Evolutionary conservation across 1,140 invertebrate species (phyloP), one percentile per base, ranked within the genome.

Genomic region (Drosophila ogumai): DNA sequence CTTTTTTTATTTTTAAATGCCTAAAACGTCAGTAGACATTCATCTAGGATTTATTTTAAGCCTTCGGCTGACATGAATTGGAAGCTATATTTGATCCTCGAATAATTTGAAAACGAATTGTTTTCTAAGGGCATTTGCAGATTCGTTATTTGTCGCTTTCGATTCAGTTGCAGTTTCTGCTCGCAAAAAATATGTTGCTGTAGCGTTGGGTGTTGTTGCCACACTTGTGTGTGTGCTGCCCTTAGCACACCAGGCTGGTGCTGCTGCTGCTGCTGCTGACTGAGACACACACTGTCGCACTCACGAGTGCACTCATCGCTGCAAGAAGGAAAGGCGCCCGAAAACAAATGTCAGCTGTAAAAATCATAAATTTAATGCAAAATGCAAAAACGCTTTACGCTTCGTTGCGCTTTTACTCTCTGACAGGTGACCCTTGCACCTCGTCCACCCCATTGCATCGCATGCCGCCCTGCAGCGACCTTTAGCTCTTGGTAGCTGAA

Each of bases 291-390:
- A 44, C 66, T 63, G 15, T 10, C 7, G 28, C 59, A 58, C 44
- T 50, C 43, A 57, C 49, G 44, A 56, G 32, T 59, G 73, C 69
- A 75, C 78, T 76, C 64, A 64, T 44, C 67, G 72, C 63, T 49
- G 57, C 72, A 61, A 64, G 40, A 73, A 68, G 56, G 50, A 36
- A 60, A 46, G 84, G 72, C 84, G 82, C 84, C 82, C 80, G 72
- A 76, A 77, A 90, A 88, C 85, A 88, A 88, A 88, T 88, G 85
- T 81, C 85, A 88, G 85, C 85, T 90, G 85, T 87, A 88, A 90
- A 90, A 90, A 88, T 88, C 85, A 88, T 88, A 88, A 88, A 88
- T 88, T 88, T 88, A 78, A 85, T 90, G 85, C 86, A 88, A 88
- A 88, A 90, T 90, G 84, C 84, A 90, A 78, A 88, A 88, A 85